Percentiles rank a stretch among this genome's conserved stretches.
Conservation (phyloP, 2,113 vertebrate species). For the Pheucticus melanocephalus region DNA sequence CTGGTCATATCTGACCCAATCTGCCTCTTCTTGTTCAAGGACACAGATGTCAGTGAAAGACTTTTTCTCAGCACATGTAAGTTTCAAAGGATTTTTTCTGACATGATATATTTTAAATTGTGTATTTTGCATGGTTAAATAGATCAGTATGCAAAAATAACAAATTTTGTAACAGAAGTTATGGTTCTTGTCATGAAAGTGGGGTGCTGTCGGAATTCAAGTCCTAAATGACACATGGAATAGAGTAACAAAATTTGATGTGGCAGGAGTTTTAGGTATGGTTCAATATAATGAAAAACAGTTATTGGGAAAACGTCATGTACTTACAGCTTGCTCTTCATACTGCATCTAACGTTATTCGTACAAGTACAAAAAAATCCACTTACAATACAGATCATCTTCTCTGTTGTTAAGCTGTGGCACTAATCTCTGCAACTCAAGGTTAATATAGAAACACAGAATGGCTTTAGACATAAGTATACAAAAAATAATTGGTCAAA, state of each 20-base stretch:
- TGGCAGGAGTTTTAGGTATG: background rate
- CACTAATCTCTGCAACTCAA: slow-evolving; percentile 34
- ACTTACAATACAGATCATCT: background rate
- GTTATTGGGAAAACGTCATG: slow-evolving; percentile 57
- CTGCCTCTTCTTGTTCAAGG: background rate
- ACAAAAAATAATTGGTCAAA: slow-evolving; percentile 34
- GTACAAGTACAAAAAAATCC: slow-evolving; percentile 47
- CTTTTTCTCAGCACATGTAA: background rate
- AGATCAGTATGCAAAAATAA: background rate
- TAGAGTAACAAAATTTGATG: background rate
- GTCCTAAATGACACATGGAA: background rate
- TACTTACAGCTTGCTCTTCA: slow-evolving; percentile 21
- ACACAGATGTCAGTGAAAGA: background rate
- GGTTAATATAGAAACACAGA: slow-evolving; percentile 9
- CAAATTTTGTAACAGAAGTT: background rate
- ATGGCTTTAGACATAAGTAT: slow-evolving; percentile 41
- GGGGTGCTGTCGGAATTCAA: background rate
- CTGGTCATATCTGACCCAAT: background rate
- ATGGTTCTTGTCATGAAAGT: background rate
- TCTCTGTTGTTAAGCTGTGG: slow-evolving; percentile 19
- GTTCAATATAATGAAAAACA: slow-evolving; percentile 62
- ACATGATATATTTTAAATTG: background rate
- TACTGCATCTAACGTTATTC: slow-evolving; percentile 59
- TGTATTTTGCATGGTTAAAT: background rate
- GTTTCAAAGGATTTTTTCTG: background rate